Percentiles rank a stretch among this genome's conserved stretches.
phyloP scores from a whole-genome alignment of 2,888 invertebrate genomes.

The Erebia aethiops region DNA sequence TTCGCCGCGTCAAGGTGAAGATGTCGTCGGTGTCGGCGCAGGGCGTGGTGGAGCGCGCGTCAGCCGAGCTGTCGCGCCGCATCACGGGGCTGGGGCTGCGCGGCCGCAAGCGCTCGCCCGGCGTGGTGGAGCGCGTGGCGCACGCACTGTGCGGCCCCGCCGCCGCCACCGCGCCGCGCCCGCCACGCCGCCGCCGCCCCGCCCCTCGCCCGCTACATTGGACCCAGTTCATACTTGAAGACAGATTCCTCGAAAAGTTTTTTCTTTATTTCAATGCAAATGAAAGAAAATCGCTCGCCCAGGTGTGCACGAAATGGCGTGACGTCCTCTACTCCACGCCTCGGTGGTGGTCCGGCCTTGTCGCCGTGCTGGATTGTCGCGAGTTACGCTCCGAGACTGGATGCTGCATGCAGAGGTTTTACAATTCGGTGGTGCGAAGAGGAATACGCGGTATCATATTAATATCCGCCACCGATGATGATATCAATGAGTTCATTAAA shows the following conservation, averaged over 20 bases:
- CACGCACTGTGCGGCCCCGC: constrained; percentile 92
- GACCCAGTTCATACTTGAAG: constrained; percentile 91
- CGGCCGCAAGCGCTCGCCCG: constrained; percentile 82
- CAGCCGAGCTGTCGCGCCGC: constrained; percentile 93
- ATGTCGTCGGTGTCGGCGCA: constrained; percentile 94
- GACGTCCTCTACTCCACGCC: constrained; percentile 93
- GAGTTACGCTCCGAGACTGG: constrained; percentile 86
- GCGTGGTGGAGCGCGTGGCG: constrained; percentile 94
- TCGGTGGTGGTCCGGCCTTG: constrained; percentile 93
- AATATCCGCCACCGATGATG: constrained; percentile 94
- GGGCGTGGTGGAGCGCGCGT: constrained; percentile 95
- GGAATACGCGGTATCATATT: constrained; percentile 93
- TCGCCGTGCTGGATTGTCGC: constrained; percentile 93
- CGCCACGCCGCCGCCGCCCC: constrained; percentile 73
- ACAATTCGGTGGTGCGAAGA: constrained; percentile 91
- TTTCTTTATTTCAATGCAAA: constrained; percentile 91
- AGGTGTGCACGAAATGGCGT: constrained; percentile 94
- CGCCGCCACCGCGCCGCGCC: constrained; percentile 60
- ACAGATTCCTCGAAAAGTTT: constrained; percentile 91
- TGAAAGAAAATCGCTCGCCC: constrained; percentile 91
- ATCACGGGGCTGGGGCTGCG: constrained; percentile 92
- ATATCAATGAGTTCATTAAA: constrained; percentile 93
- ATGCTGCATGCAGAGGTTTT: constrained; percentile 84
- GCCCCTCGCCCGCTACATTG: constrained; percentile 85
- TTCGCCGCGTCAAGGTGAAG: constrained; percentile 78